Base-by-base conservation (phyloP, 2,888 invertebrate species). In the Clanis bilineata region DNA sequence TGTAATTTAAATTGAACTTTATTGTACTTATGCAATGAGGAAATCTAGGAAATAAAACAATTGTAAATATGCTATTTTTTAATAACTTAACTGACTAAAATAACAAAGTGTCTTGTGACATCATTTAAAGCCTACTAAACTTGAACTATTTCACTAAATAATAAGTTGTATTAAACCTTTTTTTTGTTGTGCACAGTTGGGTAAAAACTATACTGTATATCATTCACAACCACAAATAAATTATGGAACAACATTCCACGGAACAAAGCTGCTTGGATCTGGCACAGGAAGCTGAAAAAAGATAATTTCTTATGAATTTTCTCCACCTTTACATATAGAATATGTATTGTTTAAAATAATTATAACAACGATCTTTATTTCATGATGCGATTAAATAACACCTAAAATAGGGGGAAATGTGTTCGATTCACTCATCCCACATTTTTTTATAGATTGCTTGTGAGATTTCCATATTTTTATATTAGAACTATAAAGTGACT, bases 241-340 rank as follows among this genome's bases (percentile, higher is more conserved):
- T 81, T 90, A 94, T 32, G 94, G 94, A 59, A 93, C 91, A 55
- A 95, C 86, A 79, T 95, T 95, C 95, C 95, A 95, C 3, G 95
- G 95, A 23, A 88, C 92, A 72, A 91, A 95, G 41, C 82, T 93
- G 59, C 84, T 93, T 36, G 92, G 86, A 62, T 93, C 85, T 3
- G 94, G 93, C 68, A 85, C 79, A 54, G 93, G 83, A 54, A 95
- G 86, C 95, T 95, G 89, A 67, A 88, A 93, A 70, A 69, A 63
- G 70, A 66, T 22, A 43, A 43, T 9, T 32, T 7, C 3, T 32
- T 32, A 22, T n/a, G 4, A 7, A 5, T 22, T 10, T 15, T 9
- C 51, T 88, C n/a, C n/a, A n/a, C n/a, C n/a, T n/a, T n/a, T n/a
- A n/a, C n/a, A n/a, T n/a, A n/a, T n/a, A n/a, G n/a, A n/a, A n/a